Conservation (phyloP, 2,888 invertebrate genomes). For the Norana najaformis region DNA sequence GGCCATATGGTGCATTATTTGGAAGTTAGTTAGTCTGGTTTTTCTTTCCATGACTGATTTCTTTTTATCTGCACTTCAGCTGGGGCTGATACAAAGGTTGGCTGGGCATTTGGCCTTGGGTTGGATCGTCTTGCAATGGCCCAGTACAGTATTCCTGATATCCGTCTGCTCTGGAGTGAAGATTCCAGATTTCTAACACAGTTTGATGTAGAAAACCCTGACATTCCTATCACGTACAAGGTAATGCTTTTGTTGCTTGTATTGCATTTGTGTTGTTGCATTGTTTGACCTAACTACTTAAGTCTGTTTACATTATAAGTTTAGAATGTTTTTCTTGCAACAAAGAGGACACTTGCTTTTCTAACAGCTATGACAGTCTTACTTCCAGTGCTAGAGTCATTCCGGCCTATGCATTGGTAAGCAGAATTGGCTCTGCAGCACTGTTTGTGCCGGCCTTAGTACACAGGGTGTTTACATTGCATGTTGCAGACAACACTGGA, state of each 20-base stretch:
- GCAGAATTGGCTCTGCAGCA: too few species aligned
- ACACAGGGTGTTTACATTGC: too few species aligned
- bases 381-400: too few species aligned
- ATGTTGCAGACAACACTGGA: too few species aligned
- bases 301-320: not conserved
- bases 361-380: too few species aligned
- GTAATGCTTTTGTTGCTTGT: conserved; percentile 56
- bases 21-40: not conserved
- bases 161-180: conserved; percentile 91
- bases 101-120: conserved; percentile 97
- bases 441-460: too few species aligned
- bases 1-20: not conserved
- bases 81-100: conserved; percentile 82
- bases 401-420: too few species aligned
- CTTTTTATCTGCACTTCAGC: conserved; percentile 52
- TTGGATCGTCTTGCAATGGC: conserved; percentile 95
- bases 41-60: not conserved
- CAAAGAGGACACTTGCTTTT: too few species aligned
- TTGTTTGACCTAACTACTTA: not conserved
- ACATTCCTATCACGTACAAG: conserved; percentile 75
- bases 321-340: too few species aligned
- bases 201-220: conserved; percentile 76
- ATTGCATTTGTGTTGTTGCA: conserved; percentile 9
- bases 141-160: conserved; percentile 91
- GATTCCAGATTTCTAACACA: conserved; percentile 90